Evolutionary conservation across 2,888 invertebrate species (phyloP), one percentile per base, ranked within the genome.

Genomic region (Drosophila eohydei): DNA sequence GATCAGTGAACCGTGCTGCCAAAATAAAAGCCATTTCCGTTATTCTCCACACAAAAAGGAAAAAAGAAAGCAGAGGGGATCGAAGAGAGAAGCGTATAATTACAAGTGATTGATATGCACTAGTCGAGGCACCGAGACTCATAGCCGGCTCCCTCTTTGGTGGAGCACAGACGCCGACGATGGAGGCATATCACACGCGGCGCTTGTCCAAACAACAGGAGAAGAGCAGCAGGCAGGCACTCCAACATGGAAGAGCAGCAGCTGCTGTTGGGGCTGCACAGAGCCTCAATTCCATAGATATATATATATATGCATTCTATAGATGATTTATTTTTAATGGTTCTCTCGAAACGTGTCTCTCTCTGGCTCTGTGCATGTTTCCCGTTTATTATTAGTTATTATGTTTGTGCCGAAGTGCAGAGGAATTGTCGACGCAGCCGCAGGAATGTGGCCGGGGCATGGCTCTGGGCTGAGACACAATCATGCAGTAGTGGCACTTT

Each of bases 91-190:
- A 77, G 78, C 56, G 57, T 74, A 66, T 81, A 88, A 84, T 84
- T 85, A 83, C 80, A 83, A 69, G 83, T 84, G 84, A 84, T 84
- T 84, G 84, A 84, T 84, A 85, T 77, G 40, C 70, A 74, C 79
- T 66, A 52, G 59, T 26, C 59, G 44, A 65, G 64, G 44, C 51
- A 62, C 62, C 6, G 40, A 64, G 56, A 44, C 34, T 50, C 38
- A 63, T 34, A 68, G 48, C 26, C 41, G 60, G 55, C 55, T 34
- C 46, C 58, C 48, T 44, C 62, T 65, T 60, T 46, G 38, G 61
- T 32, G 59, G 5, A 48, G 48, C 4, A n/a, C 30, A 48, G 56
- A 62, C n/a, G 70, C 63, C 51, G 80, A 77, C 84, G 72, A 78
- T 78, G 80, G 82, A 78, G 72, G 71, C 80, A 67, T 68, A 81